Evolutionary conservation across 2,113 vertebrate genomes (phyloP).

Genomic region (Corvus hawaiiensis): DNA sequence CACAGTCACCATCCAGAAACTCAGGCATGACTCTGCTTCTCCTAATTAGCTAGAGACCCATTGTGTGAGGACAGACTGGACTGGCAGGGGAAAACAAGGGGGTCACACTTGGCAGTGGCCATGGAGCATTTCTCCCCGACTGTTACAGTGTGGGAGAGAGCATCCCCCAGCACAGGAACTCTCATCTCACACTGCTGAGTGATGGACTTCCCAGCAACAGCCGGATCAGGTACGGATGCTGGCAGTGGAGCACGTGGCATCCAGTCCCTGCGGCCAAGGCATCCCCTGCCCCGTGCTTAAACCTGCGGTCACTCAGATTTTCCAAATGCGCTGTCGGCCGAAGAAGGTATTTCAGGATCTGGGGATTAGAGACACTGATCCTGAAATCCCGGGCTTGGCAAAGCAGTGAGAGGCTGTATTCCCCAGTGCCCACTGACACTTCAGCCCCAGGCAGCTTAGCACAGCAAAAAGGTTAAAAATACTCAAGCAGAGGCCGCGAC

Average conservation of each 20-base stretch:
- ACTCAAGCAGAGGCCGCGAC: conserved; percentile 29
- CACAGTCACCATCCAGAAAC: neutral
- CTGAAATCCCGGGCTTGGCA: conserved; percentile 33
- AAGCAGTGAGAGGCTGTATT: neutral
- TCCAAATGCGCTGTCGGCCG: neutral
- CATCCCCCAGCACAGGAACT: rapidly evolving
- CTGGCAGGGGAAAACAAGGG: neutral
- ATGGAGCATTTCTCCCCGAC: neutral
- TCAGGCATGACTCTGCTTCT: neutral
- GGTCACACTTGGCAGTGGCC: rapidly evolving
- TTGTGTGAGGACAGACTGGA: neutral
- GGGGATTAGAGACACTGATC: conserved; percentile 42
- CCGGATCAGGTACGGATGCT: rapidly evolving
- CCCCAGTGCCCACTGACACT: neutral
- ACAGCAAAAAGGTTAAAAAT: conserved; percentile 66
- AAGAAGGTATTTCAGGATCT: conserved; percentile 14
- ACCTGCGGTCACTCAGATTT: rapidly evolving
- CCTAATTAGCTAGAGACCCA: neutral
- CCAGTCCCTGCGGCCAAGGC: neutral
- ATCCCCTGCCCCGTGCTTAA: neutral
- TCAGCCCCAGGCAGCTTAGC: conserved; percentile 56
- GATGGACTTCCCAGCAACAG: rapidly evolving
- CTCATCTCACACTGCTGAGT: neutral
- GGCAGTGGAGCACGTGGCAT: rapidly evolving
- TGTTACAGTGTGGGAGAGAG: neutral